Evolutionary conservation across 2,113 vertebrate genomes (phyloP).

Genomic region (Tetraodon nigroviridis): DNA sequence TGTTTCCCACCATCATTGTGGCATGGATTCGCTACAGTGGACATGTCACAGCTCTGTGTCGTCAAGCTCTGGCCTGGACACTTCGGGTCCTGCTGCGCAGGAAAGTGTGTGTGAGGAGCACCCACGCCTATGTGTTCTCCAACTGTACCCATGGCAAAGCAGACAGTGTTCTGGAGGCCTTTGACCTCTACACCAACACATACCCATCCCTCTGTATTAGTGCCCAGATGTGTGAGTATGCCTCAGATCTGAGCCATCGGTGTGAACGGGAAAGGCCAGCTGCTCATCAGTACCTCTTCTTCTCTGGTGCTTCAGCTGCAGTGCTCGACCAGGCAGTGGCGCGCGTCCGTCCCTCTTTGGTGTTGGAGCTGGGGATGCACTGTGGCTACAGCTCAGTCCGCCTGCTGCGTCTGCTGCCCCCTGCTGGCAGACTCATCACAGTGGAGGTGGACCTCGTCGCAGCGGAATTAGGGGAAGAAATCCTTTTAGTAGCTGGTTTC

Average conservation of each 20-base stretch:
- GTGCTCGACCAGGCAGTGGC: conserved; percentile 56
- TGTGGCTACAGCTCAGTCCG: conserved; percentile 67
- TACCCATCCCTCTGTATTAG: conserved; percentile 54
- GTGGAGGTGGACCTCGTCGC: conserved; percentile 65
- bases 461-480: conserved; percentile 64
- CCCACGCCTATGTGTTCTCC: conserved; percentile 66
- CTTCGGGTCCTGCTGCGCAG: conserved; percentile 19
- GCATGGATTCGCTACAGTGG: conserved; percentile 14
- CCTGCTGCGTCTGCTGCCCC: conserved; percentile 62
- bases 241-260: too few relatives aligned
- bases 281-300: too few relatives aligned
- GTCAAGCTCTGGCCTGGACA: conserved; percentile 27
- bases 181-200: conserved; percentile 51
- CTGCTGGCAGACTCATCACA: conserved; percentile 56
- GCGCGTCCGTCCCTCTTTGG: conserved; percentile 24
- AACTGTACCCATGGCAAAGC: conserved; percentile 68
- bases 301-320: conserved; percentile 32
- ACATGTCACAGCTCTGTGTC: conserved; percentile 22
- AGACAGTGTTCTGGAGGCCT: conserved; percentile 69
- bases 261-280: neutral
- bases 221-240: conserved; percentile 51
- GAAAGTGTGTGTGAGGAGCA: conserved; percentile 37
- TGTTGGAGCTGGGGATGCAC: conserved; percentile 68
- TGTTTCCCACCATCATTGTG: conserved; percentile 49
- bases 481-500: conserved; percentile 70